phyloP scores from a whole-genome alignment of 37 sponge, comb jelly and placozoan species.

The Corticium candelabrum region DNA sequence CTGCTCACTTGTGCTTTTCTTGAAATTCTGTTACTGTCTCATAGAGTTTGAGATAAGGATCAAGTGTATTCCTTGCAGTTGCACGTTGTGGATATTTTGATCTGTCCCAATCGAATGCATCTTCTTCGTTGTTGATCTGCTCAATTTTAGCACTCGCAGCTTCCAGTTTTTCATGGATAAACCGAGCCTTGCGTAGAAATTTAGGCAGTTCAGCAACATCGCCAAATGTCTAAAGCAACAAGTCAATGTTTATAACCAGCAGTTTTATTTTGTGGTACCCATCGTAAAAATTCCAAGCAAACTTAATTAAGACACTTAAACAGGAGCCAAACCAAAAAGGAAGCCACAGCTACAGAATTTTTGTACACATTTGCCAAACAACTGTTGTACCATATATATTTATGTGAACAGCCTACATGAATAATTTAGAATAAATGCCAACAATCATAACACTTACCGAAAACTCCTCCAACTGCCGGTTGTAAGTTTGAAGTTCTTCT shows the following conservation, averaged over 20 bases:
- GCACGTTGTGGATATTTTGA: constrained; percentile 81
- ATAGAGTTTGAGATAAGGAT: constrained; percentile 82
- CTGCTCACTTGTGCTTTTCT: constrained; percentile 66
- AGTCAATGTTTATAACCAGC: not conserved
- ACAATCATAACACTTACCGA: no score
- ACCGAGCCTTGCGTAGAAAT: constrained; percentile 83
- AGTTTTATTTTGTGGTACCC: not conserved
- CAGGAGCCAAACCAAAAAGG: no score
- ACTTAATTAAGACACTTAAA: no score
- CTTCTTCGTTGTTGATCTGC: constrained; percentile 90
- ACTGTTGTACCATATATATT: no score
- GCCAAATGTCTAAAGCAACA: constrained; percentile 38
- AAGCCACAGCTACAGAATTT: no score
- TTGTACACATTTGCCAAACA: no score
- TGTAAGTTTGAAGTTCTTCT: constrained; percentile 81
- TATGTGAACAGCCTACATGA: no score
- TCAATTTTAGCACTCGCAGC: constrained; percentile 91
- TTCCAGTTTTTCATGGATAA: constrained; percentile 61
- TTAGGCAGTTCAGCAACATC: constrained; percentile 73
- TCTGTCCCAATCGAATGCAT: constrained; percentile 97
- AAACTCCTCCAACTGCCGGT: constrained; percentile 84
- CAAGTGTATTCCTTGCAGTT: constrained; percentile 65
- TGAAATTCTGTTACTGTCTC: constrained; percentile 81
- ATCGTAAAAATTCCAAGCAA: not conserved
- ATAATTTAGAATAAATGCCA: no score